phyloP scores from a whole-genome alignment of 2,888 invertebrate genomes.

The Cylindroiulus punctatus region DNA sequence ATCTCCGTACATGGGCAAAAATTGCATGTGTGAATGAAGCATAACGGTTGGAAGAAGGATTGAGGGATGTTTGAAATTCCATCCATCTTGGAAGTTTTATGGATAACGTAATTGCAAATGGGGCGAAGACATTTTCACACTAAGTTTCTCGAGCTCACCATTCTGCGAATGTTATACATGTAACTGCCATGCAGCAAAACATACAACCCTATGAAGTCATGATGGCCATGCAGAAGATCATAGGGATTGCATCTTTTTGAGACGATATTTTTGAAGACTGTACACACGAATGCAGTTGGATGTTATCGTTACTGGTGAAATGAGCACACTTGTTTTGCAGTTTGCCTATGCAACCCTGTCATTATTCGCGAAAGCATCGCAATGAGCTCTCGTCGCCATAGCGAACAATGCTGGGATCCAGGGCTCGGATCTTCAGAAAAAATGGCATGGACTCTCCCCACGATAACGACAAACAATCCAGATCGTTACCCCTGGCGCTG shows the following conservation, averaged over 20 bases:
- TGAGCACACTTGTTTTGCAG: too few species aligned
- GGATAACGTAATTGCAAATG: not conserved
- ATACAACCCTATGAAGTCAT: too few species aligned
- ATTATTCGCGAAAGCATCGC: not conserved
- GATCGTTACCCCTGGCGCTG: constrained; percentile 33
- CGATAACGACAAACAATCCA: not conserved
- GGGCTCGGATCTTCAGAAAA: not conserved
- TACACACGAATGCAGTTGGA: too few species aligned
- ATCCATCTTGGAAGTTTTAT: not conserved
- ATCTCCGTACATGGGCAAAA: too few species aligned
- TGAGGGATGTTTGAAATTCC: not conserved
- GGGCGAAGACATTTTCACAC: not conserved
- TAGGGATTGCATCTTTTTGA: too few species aligned
- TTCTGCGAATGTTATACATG: too few species aligned
- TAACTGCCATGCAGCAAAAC: too few species aligned
- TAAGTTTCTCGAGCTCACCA: too few species aligned
- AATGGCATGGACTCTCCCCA: constrained; percentile 23
- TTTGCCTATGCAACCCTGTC: not conserved
- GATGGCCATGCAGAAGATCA: too few species aligned
- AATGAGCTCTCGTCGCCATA: not conserved
- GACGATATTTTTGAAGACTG: too few species aligned
- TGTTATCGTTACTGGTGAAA: too few species aligned
- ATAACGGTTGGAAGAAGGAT: not conserved
- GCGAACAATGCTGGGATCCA: constrained; percentile 17
- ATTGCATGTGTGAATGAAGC: too few species aligned